Percentiles rank a stretch among this genome's conserved stretches.
phyloP scores from a whole-genome alignment of 2,113 vertebrate species.

The Pardalotus punctatus region DNA sequence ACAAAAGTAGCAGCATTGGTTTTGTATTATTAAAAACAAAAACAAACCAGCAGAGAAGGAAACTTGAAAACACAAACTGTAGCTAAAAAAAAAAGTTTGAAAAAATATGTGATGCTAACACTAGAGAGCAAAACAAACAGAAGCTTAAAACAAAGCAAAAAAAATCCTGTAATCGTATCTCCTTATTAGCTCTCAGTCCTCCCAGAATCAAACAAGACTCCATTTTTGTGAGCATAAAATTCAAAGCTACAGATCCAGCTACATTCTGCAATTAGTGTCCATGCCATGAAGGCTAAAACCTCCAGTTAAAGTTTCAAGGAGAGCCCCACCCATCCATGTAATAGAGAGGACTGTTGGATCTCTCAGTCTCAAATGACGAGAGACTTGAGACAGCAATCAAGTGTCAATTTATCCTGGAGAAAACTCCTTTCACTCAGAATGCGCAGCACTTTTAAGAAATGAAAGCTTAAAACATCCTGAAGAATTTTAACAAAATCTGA shows the following conservation, averaged over 20 bases:
- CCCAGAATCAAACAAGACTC: background rate
- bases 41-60: background rate
- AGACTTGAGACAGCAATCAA: background rate
- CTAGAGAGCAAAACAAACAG: background rate
- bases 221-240: background rate
- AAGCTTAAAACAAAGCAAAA: background rate
- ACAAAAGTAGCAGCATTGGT: background rate
- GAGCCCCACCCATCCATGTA: background rate
- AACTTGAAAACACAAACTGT: background rate
- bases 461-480: background rate
- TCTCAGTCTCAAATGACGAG: background rate
- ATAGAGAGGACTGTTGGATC: background rate
- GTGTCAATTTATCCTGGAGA: background rate
- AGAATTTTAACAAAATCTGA: background rate
- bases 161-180: background rate
- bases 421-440: background rate
- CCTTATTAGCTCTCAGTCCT: background rate
- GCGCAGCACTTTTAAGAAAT: background rate
- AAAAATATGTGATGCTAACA: background rate
- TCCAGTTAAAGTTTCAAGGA: background rate
- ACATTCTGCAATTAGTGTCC: background rate
- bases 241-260: background rate
- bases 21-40: background rate
- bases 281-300: background rate
- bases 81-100: background rate